phyloP scores from a whole-genome alignment of 2,113 vertebrate species.

The Nematolebias whitei region DNA sequence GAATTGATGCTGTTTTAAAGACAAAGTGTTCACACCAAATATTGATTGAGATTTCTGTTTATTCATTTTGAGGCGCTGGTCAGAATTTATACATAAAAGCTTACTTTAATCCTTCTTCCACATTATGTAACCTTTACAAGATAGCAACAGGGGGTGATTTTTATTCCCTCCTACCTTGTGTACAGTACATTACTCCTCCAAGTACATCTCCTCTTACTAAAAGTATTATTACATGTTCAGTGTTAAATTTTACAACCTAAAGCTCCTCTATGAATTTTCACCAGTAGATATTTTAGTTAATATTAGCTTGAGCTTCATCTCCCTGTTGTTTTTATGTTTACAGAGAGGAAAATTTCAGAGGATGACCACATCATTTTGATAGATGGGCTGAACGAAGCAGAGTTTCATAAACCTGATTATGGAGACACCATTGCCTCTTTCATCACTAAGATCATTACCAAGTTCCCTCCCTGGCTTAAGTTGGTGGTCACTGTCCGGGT shows the following conservation, averaged over 20 bases:
- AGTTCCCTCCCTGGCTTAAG: constrained; percentile 95
- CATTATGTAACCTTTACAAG: no score
- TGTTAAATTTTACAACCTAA: neutral
- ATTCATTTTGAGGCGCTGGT: no score
- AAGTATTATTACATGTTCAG: neutral
- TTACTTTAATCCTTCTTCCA: no score
- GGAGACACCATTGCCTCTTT: constrained; percentile 97
- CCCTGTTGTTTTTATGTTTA: constrained; percentile 37
- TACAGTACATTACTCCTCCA: no score
- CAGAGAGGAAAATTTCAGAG: constrained; percentile 93
- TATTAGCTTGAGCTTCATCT: neutral
- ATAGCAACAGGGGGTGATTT: no score
- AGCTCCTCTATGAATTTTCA: neutral
- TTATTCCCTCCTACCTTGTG: no score
- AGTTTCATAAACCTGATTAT: constrained; percentile 99
- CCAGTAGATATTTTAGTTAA: neutral
- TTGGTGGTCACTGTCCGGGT: constrained; percentile 92
- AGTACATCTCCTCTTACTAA: neutral
- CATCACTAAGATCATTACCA: constrained; percentile 89
- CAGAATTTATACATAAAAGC: no score
- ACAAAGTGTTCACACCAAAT: no score
- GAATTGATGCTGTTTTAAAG: no score
- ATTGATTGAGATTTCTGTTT: no score
- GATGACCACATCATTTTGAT: constrained; percentile 95
- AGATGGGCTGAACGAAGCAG: constrained; percentile 96